phyloP scores from a whole-genome alignment of 2,113 vertebrate species.

The Erpornis zantholeuca region DNA sequence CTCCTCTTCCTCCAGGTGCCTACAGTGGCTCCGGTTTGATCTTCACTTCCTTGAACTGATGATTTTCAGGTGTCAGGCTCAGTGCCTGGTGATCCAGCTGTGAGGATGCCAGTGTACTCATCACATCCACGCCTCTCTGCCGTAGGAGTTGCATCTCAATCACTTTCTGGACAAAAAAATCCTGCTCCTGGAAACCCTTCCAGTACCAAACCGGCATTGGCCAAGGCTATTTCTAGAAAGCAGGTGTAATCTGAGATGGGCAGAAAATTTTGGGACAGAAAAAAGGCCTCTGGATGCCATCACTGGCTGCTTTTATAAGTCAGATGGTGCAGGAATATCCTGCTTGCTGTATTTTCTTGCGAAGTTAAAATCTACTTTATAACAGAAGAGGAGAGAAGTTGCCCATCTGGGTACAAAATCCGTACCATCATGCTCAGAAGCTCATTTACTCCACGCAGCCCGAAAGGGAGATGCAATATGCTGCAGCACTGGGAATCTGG shows the following conservation, averaged over 20 bases:
- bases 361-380: background rate
- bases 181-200: background rate
- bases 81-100: background rate
- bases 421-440: background rate
- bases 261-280: background rate
- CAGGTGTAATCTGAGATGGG: background rate
- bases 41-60: background rate
- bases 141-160: background rate
- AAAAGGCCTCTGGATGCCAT: background rate
- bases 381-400: conserved; percentile 11
- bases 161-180: background rate
- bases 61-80: background rate
- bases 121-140: background rate
- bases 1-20: background rate
- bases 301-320: background rate
- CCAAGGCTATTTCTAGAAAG: background rate
- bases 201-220: background rate
- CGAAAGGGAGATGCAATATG: background rate
- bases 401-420: conserved; percentile 24
- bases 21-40: background rate
- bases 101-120: accelerated
- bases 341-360: background rate
- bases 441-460: background rate
- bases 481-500: conserved; percentile 5
- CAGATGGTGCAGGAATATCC: background rate